Base-by-base conservation (phyloP, 2,888 invertebrate species). In the Caenorhabditis sp. region DNA sequence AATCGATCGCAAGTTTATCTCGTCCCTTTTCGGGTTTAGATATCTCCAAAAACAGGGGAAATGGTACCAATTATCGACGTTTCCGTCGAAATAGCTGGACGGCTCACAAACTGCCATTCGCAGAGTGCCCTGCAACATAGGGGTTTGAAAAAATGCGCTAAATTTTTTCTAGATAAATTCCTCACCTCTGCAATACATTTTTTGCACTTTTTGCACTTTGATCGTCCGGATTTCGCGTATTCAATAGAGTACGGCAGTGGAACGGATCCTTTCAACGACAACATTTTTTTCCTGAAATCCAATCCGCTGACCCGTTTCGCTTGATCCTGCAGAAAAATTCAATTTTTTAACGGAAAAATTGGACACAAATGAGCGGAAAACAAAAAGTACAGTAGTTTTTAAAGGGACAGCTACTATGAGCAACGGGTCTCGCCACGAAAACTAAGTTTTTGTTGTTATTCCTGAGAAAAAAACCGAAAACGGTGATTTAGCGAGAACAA, bases 21-120 rank as follows among this genome's bases (percentile, higher is more conserved):
- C 66, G 35, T 76, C 61, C 22, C 52, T 53, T 0, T 70, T 58
- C 24, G 68, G 63, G 26, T 72, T 56, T 22, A 89, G 4, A 22
- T 85, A 72, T 41, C 88, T 87, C 90, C 90, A 91, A 79, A 91
- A 91, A 78, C 91, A 91, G 2, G 82, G 80, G 77, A 85, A 89
- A 81, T 91, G 91, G 78, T 88, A 90, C 86, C 86, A 87, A 27
- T 79, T 83, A 45, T 87, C 86, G 24, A 84, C 84, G n/a, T 79
- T 62, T 4, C 88, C 86, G 62, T 88, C 88, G 56, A 85, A 86
- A 56, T 82, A 85, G 3, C 61, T 50, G n/a, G 81, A 78, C 13
- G 66, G 83, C 37, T 79, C 80, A 11, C 82, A 66, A 4, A 76
- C 65, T 0, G 83, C 77, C 82, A 87, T 81, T 39, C 87, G 79